Percentiles rank a stretch among this genome's conserved stretches.
These are phyloP conservation scores for Heliconius congener DNA, from an alignment of 1,140 invertebrate species.

Conservation along the genomic window DNA sequence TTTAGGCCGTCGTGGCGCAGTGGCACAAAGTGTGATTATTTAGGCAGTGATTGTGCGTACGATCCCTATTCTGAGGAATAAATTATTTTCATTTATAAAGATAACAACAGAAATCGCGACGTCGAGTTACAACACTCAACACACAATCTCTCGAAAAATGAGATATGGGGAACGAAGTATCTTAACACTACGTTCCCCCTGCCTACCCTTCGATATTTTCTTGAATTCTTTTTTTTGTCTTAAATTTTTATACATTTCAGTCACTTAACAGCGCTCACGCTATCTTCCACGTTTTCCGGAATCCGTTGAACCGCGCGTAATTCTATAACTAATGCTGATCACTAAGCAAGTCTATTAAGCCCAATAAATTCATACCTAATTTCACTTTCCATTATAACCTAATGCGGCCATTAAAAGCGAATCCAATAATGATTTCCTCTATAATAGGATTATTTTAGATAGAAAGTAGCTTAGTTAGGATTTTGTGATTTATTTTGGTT, in stretches of 20 bases:
- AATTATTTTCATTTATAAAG: no score
- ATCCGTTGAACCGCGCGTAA: constrained; percentile 45
- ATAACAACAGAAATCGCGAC: no score
- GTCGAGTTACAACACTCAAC: neutral
- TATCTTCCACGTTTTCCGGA: constrained; percentile 20
- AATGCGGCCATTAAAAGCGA: constrained; percentile 28
- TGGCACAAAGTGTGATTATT: neutral
- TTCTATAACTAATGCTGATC: constrained; percentile 53
- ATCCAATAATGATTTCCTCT: constrained; percentile 23
- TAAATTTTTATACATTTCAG: constrained; percentile 1
- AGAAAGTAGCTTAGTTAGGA: neutral
- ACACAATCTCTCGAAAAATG: no score
- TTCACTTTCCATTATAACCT: constrained; percentile 39
- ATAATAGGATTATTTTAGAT: constrained; percentile 9
- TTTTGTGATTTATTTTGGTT: neutral
- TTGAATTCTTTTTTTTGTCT: neutral
- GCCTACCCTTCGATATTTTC: no score
- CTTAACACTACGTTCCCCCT: no score
- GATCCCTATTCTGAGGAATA: neutral
- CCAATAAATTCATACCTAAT: constrained; percentile 50
- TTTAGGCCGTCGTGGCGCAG: neutral
- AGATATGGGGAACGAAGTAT: no score
- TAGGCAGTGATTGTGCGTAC: neutral
- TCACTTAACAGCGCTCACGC: constrained; percentile 1
- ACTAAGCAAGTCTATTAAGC: constrained; percentile 49